These are phyloP conservation scores for Girardia tigrina DNA, from an alignment of 2,888 invertebrate genomes.

Conservation along the genomic window DNA sequence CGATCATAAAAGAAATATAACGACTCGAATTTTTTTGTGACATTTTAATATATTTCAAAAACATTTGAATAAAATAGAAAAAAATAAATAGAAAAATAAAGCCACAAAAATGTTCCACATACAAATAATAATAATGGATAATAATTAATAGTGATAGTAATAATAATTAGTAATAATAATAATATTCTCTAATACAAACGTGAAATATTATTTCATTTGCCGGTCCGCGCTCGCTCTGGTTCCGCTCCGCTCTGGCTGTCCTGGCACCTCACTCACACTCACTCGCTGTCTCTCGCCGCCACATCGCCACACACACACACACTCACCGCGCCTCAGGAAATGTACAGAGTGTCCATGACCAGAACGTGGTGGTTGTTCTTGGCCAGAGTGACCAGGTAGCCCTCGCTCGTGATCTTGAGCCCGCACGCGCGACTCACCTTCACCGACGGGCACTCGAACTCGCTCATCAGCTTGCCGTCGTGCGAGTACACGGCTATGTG, in stretches of 20 bases:
- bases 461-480: slow-evolving; percentile 59
- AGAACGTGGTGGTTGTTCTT: slow-evolving; percentile 97
- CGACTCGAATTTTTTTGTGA: slow-evolving; percentile 14
- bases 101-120: slow-evolving; percentile 16
- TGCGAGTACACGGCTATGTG: slow-evolving; percentile 86
- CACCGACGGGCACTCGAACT: slow-evolving; percentile 90
- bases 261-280: too few species aligned
- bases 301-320: too few species aligned
- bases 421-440: slow-evolving; percentile 96
- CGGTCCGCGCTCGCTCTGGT: too few species aligned
- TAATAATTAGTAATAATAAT: too few species aligned
- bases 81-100: slow-evolving; percentile 23
- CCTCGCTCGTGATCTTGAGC: slow-evolving; percentile 86
- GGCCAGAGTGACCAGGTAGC: slow-evolving; percentile 73
- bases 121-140: too few species aligned
- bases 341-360: slow-evolving; percentile 58
- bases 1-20: slow-evolving; percentile 19
- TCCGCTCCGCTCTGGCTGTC: too few species aligned
- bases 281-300: too few species aligned
- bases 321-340: slow-evolving; percentile 41
- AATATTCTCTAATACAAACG: slow-evolving; percentile 23
- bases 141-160: too few species aligned
- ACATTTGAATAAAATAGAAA: slow-evolving; percentile 20
- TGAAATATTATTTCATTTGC: slow-evolving; percentile 8
- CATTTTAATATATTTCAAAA: slow-evolving; percentile 20